These are phyloP conservation scores for Xiphophorus couchianus DNA, from an alignment of 2,113 vertebrate genomes.

Conservation along the genomic window DNA sequence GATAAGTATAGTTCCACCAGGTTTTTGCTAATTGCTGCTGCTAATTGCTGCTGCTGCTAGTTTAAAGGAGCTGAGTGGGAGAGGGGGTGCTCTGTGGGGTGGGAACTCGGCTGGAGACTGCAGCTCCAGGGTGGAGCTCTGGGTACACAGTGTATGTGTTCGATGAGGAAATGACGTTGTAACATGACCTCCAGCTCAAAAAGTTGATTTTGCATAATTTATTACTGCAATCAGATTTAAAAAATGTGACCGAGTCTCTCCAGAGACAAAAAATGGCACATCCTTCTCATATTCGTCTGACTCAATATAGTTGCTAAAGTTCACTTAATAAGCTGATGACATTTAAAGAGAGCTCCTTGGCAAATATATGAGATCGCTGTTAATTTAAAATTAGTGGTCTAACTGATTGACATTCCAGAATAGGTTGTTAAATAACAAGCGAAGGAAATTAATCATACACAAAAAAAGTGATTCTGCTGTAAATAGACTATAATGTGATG, in stretches of 20 bases:
- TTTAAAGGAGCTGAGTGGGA: too few species aligned
- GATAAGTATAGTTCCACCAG: too few species aligned
- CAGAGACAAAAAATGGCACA: background rate
- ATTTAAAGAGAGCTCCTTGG: background rate
- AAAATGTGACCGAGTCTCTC: background rate
- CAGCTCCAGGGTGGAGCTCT: too few species aligned
- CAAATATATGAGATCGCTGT: background rate
- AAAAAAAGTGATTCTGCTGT: conserved; percentile 4
- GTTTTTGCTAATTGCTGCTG: too few species aligned
- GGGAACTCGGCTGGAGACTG: too few species aligned
- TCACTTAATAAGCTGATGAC: background rate
- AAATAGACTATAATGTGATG: conserved; percentile 3
- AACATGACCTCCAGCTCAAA: too few species aligned
- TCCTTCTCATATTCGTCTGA: background rate
- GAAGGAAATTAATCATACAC: background rate
- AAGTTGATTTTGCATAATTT: background rate
- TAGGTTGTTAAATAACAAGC: background rate
- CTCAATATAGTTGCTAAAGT: background rate
- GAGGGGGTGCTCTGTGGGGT: too few species aligned
- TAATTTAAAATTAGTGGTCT: background rate
- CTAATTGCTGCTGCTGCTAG: too few species aligned
- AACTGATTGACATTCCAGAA: background rate
- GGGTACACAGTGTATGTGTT: background rate
- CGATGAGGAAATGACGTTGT: background rate
- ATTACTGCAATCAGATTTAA: background rate